phyloP scores from a whole-genome alignment of 2,797 vertebrate genomes.

The Pangasius larnaudii region DNA sequence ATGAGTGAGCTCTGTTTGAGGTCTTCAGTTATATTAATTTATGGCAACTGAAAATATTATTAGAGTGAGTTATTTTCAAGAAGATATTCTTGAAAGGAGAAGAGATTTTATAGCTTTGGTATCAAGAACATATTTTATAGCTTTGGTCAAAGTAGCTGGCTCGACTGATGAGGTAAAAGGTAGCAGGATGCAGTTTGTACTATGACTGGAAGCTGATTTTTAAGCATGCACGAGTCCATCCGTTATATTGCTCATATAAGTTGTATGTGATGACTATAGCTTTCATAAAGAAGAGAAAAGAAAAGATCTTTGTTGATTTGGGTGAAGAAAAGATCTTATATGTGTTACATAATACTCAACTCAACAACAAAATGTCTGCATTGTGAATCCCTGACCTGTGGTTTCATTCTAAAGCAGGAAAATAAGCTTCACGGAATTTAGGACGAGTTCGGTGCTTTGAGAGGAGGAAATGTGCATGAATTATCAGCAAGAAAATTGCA shows the following conservation, averaged over 20 bases:
- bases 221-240: neutral
- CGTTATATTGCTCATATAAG: neutral
- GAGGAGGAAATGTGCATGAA: slow-evolving; percentile 1
- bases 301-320: neutral
- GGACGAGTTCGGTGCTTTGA: neutral
- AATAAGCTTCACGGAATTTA: neutral
- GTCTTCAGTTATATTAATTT: neutral
- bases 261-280: neutral
- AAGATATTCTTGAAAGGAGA: neutral
- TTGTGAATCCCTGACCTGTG: neutral
- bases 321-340: neutral
- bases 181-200: neutral
- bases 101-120: neutral
- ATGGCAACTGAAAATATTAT: neutral
- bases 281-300: neutral
- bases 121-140: neutral
- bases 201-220: neutral
- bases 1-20: neutral
- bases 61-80: neutral
- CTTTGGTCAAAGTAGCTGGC: neutral
- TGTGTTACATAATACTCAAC: neutral
- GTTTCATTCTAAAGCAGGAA: neutral
- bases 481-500: slow-evolving; percentile 10
- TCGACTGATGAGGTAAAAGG: neutral
- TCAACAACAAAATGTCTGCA: neutral